Evolutionary conservation across 2,113 vertebrate genomes (phyloP).

Genomic region (Mustelus asterias): DNA sequence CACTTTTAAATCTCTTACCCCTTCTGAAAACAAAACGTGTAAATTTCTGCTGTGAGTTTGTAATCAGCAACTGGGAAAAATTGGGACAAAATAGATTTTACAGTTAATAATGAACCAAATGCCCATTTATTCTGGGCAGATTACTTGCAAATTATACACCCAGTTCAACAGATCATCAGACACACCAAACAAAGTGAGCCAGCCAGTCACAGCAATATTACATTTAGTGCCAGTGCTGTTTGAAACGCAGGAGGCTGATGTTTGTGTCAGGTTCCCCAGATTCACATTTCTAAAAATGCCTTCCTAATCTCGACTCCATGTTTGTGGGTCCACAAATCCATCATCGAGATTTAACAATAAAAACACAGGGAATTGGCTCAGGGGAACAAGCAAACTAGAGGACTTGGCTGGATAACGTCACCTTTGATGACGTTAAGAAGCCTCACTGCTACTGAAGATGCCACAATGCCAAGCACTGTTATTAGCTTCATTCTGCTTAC

Average conservation of each 20-base stretch:
- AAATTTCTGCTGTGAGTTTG: not conserved
- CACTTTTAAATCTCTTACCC: not conserved
- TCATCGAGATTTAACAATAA: not conserved
- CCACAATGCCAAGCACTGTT: not conserved
- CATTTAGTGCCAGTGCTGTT: not conserved
- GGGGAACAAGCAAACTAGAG: not conserved
- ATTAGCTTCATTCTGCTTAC: not conserved
- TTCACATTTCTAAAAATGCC: not conserved
- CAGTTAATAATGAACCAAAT: not conserved
- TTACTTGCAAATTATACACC: not conserved
- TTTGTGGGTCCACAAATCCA: not conserved
- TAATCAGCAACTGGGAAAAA: not conserved
- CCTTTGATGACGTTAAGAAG: not conserved
- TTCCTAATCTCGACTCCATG: not conserved
- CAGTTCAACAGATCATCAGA: not conserved
- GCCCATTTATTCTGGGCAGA: not conserved
- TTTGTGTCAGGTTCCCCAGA: not conserved
- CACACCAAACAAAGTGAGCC: not conserved
- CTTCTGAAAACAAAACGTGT: not conserved
- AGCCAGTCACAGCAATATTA: not conserved
- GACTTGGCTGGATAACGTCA: not conserved
- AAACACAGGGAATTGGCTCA: not conserved
- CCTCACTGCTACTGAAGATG: not conserved
- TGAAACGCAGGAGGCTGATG: not conserved
- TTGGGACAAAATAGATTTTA: not conserved